Conservation (phyloP, 2,888 invertebrate genomes). For the Tetranychus truncatus region DNA sequence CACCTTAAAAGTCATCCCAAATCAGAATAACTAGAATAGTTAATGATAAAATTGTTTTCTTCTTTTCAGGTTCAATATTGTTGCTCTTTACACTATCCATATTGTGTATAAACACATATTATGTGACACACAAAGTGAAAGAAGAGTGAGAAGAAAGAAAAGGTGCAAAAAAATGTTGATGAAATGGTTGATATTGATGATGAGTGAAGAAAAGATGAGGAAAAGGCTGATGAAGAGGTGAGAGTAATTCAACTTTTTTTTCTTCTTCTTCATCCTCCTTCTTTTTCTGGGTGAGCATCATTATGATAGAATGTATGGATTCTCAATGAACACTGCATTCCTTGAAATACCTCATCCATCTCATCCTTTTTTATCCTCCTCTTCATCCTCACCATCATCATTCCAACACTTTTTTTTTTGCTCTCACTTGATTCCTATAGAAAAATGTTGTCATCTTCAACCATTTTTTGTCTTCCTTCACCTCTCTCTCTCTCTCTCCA, state of each 20-base stretch:
- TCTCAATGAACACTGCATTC: not conserved
- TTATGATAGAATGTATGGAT: not conserved
- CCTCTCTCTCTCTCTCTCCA: slow-evolving; percentile 10
- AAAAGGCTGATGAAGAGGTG: not conserved
- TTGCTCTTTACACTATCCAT: too few relatives aligned
- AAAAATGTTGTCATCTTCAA: slow-evolving; percentile 3
- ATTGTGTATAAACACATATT: too few relatives aligned
- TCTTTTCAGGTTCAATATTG: too few relatives aligned
- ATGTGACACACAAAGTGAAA: not conserved
- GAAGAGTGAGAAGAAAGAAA: not conserved
- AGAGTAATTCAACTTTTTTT: not conserved
- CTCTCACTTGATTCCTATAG: not conserved
- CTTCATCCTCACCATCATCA: not conserved
- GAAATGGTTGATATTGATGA: not conserved
- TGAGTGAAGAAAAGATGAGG: not conserved
- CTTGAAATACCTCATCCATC: not conserved
- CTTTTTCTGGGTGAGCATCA: not conserved
- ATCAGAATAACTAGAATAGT: too few relatives aligned
- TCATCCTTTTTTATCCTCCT: not conserved
- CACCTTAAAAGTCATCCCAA: too few relatives aligned
- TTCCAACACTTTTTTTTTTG: not conserved
- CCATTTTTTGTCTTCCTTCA: not conserved
- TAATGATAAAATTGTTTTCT: too few relatives aligned
- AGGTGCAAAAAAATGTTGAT: not conserved
- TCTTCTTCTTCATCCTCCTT: too few relatives aligned